Conservation (phyloP, 2,113 vertebrate genomes). For the Phyllostomus discolor region DNA sequence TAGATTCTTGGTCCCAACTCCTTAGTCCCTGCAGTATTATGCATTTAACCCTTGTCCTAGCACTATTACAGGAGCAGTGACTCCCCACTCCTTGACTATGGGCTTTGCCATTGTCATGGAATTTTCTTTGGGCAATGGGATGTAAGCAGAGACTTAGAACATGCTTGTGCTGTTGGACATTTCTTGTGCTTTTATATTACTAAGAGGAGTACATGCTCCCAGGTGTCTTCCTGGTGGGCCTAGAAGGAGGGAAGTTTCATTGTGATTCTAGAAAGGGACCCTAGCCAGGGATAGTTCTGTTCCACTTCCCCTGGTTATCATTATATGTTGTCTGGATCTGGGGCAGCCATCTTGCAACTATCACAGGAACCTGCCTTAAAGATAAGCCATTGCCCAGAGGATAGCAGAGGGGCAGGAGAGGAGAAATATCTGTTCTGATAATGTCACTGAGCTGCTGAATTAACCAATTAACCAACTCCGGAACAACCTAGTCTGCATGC, state of each 20-base stretch:
- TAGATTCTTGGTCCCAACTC: background rate
- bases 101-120: background rate
- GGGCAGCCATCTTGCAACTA: background rate
- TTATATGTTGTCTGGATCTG: background rate
- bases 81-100: background rate
- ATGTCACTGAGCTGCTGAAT: background rate
- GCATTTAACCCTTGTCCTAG: background rate
- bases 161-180: background rate
- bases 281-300: background rate
- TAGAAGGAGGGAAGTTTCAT: background rate
- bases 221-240: background rate
- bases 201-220: background rate
- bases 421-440: background rate
- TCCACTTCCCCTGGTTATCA: background rate
- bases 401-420: background rate
- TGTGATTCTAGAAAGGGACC: background rate
- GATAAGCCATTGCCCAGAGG: background rate
- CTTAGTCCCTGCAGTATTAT: background rate
- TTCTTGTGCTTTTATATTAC: background rate
- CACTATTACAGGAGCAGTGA: background rate
- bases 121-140: background rate
- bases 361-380: background rate
- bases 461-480: background rate
- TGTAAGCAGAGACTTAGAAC: background rate
- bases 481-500: background rate